phyloP scores from a whole-genome alignment of 2,888 invertebrate species.

The Priocnemis perturbator region DNA sequence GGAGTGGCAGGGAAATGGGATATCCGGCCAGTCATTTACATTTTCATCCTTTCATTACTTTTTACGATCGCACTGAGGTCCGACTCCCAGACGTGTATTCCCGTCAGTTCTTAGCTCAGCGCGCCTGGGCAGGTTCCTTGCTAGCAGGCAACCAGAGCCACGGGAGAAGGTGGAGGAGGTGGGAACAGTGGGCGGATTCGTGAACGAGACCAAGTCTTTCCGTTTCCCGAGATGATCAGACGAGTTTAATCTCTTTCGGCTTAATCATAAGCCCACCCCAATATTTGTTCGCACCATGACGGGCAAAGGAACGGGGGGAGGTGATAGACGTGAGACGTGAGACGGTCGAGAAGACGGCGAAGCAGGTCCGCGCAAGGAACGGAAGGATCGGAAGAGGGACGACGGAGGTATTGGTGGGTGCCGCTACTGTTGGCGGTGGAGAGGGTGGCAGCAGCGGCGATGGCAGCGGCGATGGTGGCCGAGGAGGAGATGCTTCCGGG shows the following conservation, averaged over 20 bases:
- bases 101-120: constrained; percentile 18
- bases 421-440: constrained; percentile 12
- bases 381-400: constrained; percentile 22
- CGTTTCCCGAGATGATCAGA: constrained; percentile 33
- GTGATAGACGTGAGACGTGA: not conserved
- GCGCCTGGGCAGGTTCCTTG: not conserved
- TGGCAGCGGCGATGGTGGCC: constrained; percentile 41
- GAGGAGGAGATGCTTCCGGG: constrained; percentile 57
- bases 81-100: constrained; percentile 31
- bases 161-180: constrained; percentile 11
- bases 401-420: constrained; percentile 9
- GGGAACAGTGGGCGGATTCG: no score
- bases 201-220: not conserved
- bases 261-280: constrained; percentile 47
- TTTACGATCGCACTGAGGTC: constrained; percentile 47
- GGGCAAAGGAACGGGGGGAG: constrained; percentile 10
- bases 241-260: constrained; percentile 50
- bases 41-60: constrained; percentile 56
- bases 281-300: constrained; percentile 33
- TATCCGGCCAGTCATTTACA: constrained; percentile 50
- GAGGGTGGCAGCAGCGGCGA: constrained; percentile 28
- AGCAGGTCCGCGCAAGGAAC: not conserved
- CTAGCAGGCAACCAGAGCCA: constrained; percentile 14
- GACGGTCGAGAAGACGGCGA: constrained; percentile 5
- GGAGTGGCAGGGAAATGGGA: constrained; percentile 1